Conservation (phyloP, 2,113 vertebrate genomes). For the Chrysemys picta region DNA sequence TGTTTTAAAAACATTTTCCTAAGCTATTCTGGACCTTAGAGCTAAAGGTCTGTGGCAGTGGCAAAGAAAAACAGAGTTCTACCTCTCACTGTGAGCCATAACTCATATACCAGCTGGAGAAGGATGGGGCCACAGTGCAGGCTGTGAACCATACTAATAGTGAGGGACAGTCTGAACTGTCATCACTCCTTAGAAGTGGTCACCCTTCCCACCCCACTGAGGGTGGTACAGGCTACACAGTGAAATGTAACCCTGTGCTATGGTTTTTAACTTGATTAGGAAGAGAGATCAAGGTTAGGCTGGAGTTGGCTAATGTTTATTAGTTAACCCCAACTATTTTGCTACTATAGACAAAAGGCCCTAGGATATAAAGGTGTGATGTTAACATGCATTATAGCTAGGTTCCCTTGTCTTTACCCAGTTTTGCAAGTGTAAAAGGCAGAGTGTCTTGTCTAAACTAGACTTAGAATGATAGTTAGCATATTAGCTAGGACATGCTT, state of each 20-base stretch:
- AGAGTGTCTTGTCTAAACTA: not conserved
- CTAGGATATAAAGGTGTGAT: not conserved
- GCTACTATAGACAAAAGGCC: not conserved
- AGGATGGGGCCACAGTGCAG: not conserved
- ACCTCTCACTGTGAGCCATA: not conserved
- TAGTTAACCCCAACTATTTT: not conserved
- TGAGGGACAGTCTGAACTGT: not conserved
- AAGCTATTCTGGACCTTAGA: not conserved
- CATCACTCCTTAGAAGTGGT: not conserved
- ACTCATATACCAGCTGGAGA: not conserved
- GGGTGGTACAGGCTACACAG: not conserved
- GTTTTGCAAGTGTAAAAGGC: not conserved
- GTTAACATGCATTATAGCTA: not conserved
- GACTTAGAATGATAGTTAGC: not conserved
- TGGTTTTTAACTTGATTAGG: not conserved
- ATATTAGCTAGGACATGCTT: not conserved
- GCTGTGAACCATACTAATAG: not conserved
- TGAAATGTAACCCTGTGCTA: not conserved
- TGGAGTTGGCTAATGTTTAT: not conserved
- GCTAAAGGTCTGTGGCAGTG: not conserved
- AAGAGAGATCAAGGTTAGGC: not conserved
- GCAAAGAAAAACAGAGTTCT: not conserved
- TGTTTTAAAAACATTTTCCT: not conserved
- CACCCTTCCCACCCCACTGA: not conserved
- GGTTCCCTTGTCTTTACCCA: not conserved